Percentiles rank a stretch among this genome's conserved stretches.
These are phyloP conservation scores for Fistularia tabacaria DNA, from an alignment of 2,797 vertebrate species.

Conservation along the genomic window DNA sequence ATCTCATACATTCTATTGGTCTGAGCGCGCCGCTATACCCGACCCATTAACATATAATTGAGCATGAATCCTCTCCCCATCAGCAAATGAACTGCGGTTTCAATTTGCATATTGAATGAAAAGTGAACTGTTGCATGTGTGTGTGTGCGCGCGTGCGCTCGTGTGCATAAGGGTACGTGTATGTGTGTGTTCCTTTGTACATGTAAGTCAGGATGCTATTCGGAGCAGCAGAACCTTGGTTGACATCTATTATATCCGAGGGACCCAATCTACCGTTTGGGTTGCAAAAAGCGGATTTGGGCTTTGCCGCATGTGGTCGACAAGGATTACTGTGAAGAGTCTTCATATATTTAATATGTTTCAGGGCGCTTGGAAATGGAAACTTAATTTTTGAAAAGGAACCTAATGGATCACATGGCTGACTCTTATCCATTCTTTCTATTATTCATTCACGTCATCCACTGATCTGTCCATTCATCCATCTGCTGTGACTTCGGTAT, in stretches of 20 bases:
- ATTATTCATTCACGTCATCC: too few species aligned
- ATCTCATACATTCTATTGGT: constrained; percentile 48
- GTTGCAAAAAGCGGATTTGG: constrained; percentile 36
- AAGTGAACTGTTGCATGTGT: constrained; percentile 30
- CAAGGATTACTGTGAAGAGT: constrained; percentile 14
- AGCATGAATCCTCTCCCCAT: constrained; percentile 67
- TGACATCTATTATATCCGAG: constrained; percentile 41
- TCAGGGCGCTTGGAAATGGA: constrained; percentile 8
- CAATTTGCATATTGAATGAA: constrained; percentile 68
- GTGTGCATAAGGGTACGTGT: constrained; percentile 6
- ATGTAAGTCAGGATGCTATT: constrained; percentile 43
- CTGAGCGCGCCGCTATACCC: constrained; percentile 45
- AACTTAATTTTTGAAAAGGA: too few species aligned
- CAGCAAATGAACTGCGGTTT: constrained; percentile 66
- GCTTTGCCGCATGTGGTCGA: constrained; percentile 14
- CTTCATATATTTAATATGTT: constrained; percentile 8
- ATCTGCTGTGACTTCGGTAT: too few species aligned
- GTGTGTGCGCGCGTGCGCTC: constrained; percentile 1
- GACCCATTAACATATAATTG: constrained; percentile 67
- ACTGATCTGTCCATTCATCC: too few species aligned
- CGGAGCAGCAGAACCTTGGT: constrained; percentile 45
- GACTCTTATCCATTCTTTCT: too few species aligned
- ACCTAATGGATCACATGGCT: too few species aligned
- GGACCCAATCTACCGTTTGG: constrained; percentile 48
- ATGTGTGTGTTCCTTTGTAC: constrained; percentile 2